Evolutionary conservation across 2,113 vertebrate species (phyloP).

Genomic region (Sardina pilchardus): DNA sequence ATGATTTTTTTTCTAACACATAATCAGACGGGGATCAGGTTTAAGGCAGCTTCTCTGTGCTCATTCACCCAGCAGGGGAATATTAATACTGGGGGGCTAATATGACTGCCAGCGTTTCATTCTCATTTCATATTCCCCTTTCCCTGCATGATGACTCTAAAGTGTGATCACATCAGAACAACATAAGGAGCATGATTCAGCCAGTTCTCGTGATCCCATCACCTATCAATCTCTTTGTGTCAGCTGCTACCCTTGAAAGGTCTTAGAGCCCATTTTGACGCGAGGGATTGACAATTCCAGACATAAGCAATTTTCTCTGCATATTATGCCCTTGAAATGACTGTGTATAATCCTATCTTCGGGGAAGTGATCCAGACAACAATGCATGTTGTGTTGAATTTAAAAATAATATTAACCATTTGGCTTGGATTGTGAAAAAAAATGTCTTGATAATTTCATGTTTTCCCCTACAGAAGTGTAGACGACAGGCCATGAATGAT

Average conservation of each 20-base stretch:
- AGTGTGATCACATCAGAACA: not conserved
- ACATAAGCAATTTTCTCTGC: slow-evolving; percentile 12
- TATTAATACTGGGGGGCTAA: not conserved
- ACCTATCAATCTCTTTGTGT: slow-evolving; percentile 15
- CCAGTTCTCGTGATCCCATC: slow-evolving; percentile 15
- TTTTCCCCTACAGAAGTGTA: not conserved
- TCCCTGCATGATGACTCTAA: not conserved
- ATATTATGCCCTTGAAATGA: slow-evolving; percentile 18
- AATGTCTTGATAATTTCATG: not conserved
- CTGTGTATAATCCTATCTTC: not conserved
- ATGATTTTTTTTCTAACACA: not conserved
- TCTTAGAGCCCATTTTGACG: not conserved
- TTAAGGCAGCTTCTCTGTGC: not conserved
- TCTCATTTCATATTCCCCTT: not conserved
- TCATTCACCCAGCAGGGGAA: not conserved
- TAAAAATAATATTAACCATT: not conserved
- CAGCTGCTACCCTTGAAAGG: slow-evolving; percentile 1
- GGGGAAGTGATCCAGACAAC: not conserved
- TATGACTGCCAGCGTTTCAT: not conserved
- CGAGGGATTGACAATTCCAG: not conserved
- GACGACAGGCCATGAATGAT: not conserved
- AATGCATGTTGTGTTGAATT: not conserved
- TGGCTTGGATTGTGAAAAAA: not conserved
- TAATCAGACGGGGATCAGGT: not conserved
- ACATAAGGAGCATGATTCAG: not conserved